These are phyloP conservation scores for Trichoplusia ni DNA, from an alignment of 1,140 invertebrate genomes.

Conservation along the genomic window DNA sequence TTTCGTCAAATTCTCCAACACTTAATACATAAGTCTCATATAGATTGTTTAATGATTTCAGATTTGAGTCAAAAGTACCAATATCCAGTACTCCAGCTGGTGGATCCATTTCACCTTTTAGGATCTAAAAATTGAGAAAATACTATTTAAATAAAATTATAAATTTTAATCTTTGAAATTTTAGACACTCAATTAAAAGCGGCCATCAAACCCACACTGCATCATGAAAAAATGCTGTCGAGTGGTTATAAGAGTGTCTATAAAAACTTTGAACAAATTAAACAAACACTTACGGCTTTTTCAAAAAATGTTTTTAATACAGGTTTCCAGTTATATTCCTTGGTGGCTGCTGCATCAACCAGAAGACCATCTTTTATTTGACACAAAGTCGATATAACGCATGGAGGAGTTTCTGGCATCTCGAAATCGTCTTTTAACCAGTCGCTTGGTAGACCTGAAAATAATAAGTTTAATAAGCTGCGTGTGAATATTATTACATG, in stretches of 20 bases:
- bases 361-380: slow-evolving; percentile 89
- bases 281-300: slow-evolving; percentile 83
- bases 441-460: slow-evolving; percentile 86
- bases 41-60: slow-evolving; percentile 91
- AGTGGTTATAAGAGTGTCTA: too few species aligned
- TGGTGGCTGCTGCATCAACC: slow-evolving; percentile 94
- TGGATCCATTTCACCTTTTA: slow-evolving; percentile 85
- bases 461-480: neutral
- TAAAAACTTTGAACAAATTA: neutral
- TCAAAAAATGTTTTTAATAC: slow-evolving; percentile 91
- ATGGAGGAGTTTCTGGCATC: slow-evolving; percentile 86
- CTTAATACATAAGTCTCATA: slow-evolving; percentile 96
- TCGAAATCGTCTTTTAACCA: slow-evolving; percentile 87
- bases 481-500: neutral
- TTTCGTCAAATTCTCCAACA: slow-evolving; percentile 97
- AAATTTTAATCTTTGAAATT: too few species aligned
- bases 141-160: too few species aligned
- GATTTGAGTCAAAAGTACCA: slow-evolving; percentile 89
- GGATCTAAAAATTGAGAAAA: slow-evolving; percentile 79
- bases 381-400: slow-evolving; percentile 93
- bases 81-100: slow-evolving; percentile 87
- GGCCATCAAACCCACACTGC: too few species aligned
- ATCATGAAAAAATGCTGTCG: too few species aligned
- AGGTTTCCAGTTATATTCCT: slow-evolving; percentile 93
- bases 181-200: too few species aligned